Evolutionary conservation across 2,797 vertebrate genomes (phyloP), one percentile per base, ranked within the genome.

Genomic region (Psittacula derbiana): DNA sequence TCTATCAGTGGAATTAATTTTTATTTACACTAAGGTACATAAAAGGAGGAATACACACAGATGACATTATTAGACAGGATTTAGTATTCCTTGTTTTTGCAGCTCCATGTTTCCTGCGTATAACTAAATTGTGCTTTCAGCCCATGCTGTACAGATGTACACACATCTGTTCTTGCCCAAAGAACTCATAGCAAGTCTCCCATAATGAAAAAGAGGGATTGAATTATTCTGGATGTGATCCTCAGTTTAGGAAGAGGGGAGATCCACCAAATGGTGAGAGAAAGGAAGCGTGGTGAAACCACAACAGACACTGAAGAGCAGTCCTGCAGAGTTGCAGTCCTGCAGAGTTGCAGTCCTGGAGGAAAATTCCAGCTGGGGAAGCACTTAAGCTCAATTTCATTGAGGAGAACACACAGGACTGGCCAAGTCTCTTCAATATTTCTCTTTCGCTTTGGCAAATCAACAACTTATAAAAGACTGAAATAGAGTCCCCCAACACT

Each of bases 351-450:
- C 57, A 65, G 3, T 43, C 78, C 41, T 43, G 70, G 58, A 94
- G 66, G n/a, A 65, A 90, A 87, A 75, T 65, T 92, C 57, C 84
- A 91, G 28, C 75, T 96, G 84, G 79, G 44, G n/a, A 95, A 96
- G 16, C 71, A 80, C 46, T 94, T 89, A 85, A 43, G 23, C 33
- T 94, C 41, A 6, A 2, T 90, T 81, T 92, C 76, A 55, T 52
- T 30, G 17, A 82, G 43, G 57, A 92, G 27, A 82, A 19, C 13
- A 16, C 24, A 30, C 21, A 61, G 31, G 2, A 1, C 91, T 36
- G 31, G 81, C 91, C 84, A 97, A 85, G 25, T 15, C 62, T 74
- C 53, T 90, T 65, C 46, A 83, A 67, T 50, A 80, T 80, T 93
- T 89, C 72, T 89, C 33, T 72, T 91, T 67, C 53, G 65, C 49